Percentiles rank a stretch among this genome's conserved stretches.
Conservation (phyloP, 2,113 vertebrate species). For the Labeo rohita region DNA sequence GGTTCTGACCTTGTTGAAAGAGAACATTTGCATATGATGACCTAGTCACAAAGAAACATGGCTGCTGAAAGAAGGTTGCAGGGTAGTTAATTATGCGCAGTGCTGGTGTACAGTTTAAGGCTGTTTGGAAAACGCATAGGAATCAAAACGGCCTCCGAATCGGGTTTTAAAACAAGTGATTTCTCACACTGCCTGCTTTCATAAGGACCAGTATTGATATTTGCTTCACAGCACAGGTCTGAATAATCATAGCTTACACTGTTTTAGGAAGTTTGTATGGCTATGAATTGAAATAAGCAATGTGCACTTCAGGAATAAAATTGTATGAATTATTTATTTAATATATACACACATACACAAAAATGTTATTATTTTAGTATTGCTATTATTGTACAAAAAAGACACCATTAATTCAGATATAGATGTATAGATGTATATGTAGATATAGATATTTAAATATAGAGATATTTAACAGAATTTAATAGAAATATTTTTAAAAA, state of each 20-base stretch:
- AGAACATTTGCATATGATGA: background rate
- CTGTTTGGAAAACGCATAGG: background rate
- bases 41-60: slow-evolving; percentile 9
- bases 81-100: background rate
- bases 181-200: background rate
- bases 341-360: background rate
- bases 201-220: background rate
- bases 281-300: background rate
- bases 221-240: background rate
- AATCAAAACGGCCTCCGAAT: background rate
- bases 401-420: too few relatives aligned
- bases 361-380: too few relatives aligned
- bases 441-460: too few relatives aligned
- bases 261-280: background rate
- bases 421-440: too few relatives aligned
- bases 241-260: background rate
- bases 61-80: background rate
- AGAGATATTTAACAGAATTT: too few relatives aligned
- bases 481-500: too few relatives aligned
- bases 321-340: background rate
- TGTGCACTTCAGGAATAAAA: background rate
- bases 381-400: too few relatives aligned
- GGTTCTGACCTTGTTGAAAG: slow-evolving; percentile 23
- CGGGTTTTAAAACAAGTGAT: background rate
- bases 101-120: background rate